Base-by-base conservation (phyloP, 2,888 invertebrate genomes). In the Pterostichus niger region DNA sequence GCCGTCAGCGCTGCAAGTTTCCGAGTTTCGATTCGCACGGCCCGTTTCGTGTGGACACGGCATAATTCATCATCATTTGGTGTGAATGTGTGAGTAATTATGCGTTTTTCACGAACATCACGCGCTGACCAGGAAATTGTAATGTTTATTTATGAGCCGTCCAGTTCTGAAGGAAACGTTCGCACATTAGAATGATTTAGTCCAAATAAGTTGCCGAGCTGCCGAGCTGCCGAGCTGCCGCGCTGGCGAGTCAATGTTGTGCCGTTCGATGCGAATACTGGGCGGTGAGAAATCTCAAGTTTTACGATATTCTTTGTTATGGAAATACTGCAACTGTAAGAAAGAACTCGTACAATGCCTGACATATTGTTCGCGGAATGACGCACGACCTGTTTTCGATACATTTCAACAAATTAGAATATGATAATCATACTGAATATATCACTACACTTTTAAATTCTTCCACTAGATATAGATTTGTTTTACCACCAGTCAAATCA, bases 21-120 rank as follows among this genome's bases (percentile, higher is more conserved):
- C 35, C 40, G 6, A 33, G 13, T 13, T 15, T 64, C n/a, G 33
- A 11, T n/a, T 61, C 40, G 40, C 35, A 33, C 71, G 75, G 68
- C 6, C 59, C 13, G 56, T 77, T 77, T 40, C 77, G 77, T 77
- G 77, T 77, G 40, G 56, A n/a, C 40, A 13, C 35, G 54, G 77
- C 77, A 77, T 77, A 77, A 77, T 77, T 77, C 77, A 77, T 77
- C 77, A 77, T 77, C 77, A 77, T 77, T 77, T 77, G 77, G 77
- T 77, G 77, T 56, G 77, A 77, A 77, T 77, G 77, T 77, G 77
- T 77, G 77, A 77, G 77, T 77, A 77, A 77, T 77, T 77, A 77
- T 77, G 77, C 54, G 77, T 77, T 77, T 77, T 77, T 59, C 77
- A 56, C 77, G 54, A 54, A 31, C 77, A 56, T 77, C 77, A 54